Base-by-base conservation (phyloP, 2,113 vertebrate genomes). In the Oncorhynchus keta region DNA sequence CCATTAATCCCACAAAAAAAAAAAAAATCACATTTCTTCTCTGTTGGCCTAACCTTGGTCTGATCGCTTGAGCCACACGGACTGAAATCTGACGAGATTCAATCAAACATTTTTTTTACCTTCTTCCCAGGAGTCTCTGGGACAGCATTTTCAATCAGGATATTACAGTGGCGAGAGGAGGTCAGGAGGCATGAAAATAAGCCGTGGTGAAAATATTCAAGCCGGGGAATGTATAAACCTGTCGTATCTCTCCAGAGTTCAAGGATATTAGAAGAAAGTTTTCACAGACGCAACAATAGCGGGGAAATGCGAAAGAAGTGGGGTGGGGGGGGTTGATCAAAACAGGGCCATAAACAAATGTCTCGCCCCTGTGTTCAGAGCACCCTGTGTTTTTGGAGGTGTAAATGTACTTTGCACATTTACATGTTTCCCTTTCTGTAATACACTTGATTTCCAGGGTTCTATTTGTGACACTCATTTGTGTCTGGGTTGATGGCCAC, bases 121-220 rank as follows among this genome's bases (percentile, higher is more conserved):
- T 49, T 13, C 35, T 32, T 64, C 68, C 30, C 20, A 61, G 35
- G 74, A 66, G 18, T 59, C 51, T 57, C 12, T 30, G 32, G 70
- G 48, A 39, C 69, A 6, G 61, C 57, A 55, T 67, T 57, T 84
- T 79, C 73, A 80, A 81, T 85, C 78, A 78, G 28, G 72, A 80
- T 83, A 85, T 79, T 85, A 81, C 68, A 66, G 66, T 45, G 24
- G 76, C 1, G 68, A 71, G 26, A 68, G 39, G 39, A 45, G 81
- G 77, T 45, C 16, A 61, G 39, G 39, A 45, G 2, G 39, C 39
- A 45, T 32, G 48, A 74, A 66, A 32, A 22, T 26, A 45, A 39
- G 68, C 13, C 20, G 45, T 70, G 11, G 65, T 57, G 64, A 68
- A 16, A 65, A 65, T 11, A 74, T 62, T 65, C 48, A 16, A 65